Conservation (phyloP, 2,797 vertebrate genomes). For the Luscinia luscinia region DNA sequence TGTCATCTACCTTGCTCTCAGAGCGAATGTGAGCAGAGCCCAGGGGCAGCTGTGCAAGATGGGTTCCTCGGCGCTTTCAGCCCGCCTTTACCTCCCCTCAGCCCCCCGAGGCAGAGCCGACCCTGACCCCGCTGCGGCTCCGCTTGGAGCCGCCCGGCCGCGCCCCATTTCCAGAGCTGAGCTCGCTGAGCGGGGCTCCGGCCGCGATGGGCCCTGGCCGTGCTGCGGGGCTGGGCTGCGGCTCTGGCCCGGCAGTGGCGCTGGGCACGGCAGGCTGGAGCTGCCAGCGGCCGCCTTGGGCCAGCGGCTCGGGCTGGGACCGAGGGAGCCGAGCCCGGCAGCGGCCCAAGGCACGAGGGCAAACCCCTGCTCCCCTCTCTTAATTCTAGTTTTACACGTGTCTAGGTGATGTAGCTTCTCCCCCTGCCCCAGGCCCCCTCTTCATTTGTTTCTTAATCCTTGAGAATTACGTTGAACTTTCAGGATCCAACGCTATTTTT, state of each 20-base stretch:
- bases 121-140: background rate
- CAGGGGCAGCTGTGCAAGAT: background rate
- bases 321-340: background rate
- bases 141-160: background rate
- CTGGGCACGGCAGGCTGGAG: background rate
- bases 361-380: background rate
- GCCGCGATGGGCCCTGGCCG: background rate
- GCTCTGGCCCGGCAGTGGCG: background rate
- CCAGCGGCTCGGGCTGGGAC: background rate
- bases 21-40: background rate
- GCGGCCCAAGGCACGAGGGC: background rate
- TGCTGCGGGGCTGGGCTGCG: rapidly evolving
- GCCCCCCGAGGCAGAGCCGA: background rate
- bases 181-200: rapidly evolving
- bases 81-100: background rate
- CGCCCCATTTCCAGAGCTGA: background rate
- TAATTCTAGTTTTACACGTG: background rate
- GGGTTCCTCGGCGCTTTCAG: background rate
- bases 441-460: conserved; percentile 37
- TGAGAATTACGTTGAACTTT: conserved; percentile 32
- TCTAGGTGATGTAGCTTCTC: background rate
- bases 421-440: background rate
- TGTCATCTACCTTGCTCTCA: background rate
- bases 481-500: conserved; percentile 39
- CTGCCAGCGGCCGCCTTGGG: background rate